Evolutionary conservation across 2,113 vertebrate species (phyloP).

Genomic region (Accipiter virgatus): DNA sequence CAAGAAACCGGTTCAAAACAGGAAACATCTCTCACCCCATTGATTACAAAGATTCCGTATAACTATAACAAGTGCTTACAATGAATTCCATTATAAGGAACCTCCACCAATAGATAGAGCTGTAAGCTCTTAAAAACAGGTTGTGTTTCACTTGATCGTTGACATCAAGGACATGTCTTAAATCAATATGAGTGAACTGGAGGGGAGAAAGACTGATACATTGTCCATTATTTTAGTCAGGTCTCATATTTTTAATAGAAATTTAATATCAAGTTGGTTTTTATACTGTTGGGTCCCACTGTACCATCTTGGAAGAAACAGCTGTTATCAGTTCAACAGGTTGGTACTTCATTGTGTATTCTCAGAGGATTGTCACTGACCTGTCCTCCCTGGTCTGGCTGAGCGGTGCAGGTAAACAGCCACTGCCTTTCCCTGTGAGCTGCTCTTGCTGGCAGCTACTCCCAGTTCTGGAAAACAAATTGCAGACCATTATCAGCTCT

Average conservation of each 20-base stretch:
- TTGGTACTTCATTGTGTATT: background rate
- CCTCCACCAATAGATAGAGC: background rate
- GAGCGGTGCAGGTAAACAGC: background rate
- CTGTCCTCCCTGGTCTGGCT: background rate
- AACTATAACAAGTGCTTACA: background rate
- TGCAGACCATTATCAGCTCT: slow-evolving; percentile 58
- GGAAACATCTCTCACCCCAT: background rate
- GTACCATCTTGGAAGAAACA: background rate
- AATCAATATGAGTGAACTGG: background rate
- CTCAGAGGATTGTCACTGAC: background rate
- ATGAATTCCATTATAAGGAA: background rate
- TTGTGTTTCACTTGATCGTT: background rate
- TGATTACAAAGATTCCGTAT: background rate
- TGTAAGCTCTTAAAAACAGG: background rate
- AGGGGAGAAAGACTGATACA: background rate
- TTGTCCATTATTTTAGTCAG: background rate
- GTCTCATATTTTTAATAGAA: background rate
- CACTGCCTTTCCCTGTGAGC: background rate
- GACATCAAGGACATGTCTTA: background rate
- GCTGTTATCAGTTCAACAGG: background rate
- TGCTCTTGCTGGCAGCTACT: background rate
- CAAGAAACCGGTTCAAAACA: background rate
- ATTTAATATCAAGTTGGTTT: background rate
- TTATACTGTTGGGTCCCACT: background rate
- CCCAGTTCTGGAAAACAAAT: slow-evolving; percentile 46